These are phyloP conservation scores for Eublepharis macularius DNA, from an alignment of 2,113 vertebrate species.

Conservation along the genomic window DNA sequence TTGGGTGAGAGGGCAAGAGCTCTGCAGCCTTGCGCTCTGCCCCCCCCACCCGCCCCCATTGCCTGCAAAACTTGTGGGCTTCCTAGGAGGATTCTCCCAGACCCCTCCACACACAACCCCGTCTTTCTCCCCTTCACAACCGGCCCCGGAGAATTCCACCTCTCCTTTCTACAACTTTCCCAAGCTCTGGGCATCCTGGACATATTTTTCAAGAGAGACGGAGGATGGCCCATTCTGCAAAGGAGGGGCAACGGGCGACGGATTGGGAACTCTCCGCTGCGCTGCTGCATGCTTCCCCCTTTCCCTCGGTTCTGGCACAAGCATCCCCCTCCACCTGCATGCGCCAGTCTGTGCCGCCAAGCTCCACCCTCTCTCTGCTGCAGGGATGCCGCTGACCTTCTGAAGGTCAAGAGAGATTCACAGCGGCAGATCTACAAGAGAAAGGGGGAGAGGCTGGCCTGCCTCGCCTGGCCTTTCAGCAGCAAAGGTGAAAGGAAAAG, in stretches of 20 bases:
- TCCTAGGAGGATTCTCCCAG: neutral
- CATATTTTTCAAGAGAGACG: too few relatives aligned
- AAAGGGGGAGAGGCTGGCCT: too few relatives aligned
- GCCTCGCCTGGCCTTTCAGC: too few relatives aligned
- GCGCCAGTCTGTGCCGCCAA: neutral
- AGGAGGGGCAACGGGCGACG: too few relatives aligned
- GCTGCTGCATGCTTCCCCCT: too few relatives aligned
- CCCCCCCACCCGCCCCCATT: too few relatives aligned
- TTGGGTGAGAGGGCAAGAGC: neutral
- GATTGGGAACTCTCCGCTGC: too few relatives aligned
- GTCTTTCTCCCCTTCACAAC: neutral
- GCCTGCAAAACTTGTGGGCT: neutral
- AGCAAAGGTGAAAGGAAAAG: too few relatives aligned
- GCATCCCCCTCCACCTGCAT: neutral
- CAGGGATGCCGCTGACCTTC: slow-evolving; percentile 3
- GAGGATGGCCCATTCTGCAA: too few relatives aligned
- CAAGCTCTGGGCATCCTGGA: neutral
- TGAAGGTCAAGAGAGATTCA: neutral
- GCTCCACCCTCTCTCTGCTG: neutral
- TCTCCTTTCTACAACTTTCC: neutral
- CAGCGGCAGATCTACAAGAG: neutral
- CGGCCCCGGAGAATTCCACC: neutral
- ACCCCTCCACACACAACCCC: neutral
- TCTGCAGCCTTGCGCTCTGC: neutral
- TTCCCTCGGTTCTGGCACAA: neutral